Base-by-base conservation (phyloP, 2,113 vertebrate species). In the Lepisosteus osseus region DNA sequence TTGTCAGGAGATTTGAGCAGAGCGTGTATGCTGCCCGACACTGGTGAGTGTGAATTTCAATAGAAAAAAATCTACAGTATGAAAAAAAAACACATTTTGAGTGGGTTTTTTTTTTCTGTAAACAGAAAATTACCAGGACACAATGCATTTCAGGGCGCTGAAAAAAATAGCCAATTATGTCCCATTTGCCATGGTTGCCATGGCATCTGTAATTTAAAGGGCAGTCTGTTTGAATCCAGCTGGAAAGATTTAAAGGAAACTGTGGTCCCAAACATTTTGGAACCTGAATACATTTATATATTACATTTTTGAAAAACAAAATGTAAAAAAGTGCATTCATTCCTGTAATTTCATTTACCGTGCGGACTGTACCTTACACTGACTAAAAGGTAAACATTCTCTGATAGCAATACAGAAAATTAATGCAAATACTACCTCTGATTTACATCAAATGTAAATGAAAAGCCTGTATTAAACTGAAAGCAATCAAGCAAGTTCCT, bases 161-260 rank as follows among this genome's bases (percentile, higher is more conserved):
- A 4, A 40, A 47, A 12, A 13, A 55, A 57, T 41, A 6, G 56
- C 12, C 66, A 68, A 61, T 61, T 73, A 67, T 67, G 67, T 68
- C 61, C 56, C 13, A 73, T 68, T 67, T 47, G 55, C 51, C 13
- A 54, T 68, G 17, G 44, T 73, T 73, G 57, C 72, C 65, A 54
- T 68, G 56, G 65, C 8, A 56, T 57, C 64, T 67, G 42, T 9
- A 64, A 67, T 54, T 9, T 40, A 64, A 68, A 54, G 51, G 15
- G 7, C 17, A 68, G 54, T 13, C 8, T n/a, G 14, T 15, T 3
- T 13, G 57, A 59, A 59, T 59, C 57, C 12, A 15, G 13, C 57
- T 59, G 57, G 2, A 59, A 59, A n/a, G 12, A 59, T 15, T 59
- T 13, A n/a, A 15, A 59, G 57, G n/a, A 14, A 59, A n/a, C 9